These are phyloP conservation scores for Promerops cafer DNA, from an alignment of 2,113 vertebrate species.

Conservation along the genomic window DNA sequence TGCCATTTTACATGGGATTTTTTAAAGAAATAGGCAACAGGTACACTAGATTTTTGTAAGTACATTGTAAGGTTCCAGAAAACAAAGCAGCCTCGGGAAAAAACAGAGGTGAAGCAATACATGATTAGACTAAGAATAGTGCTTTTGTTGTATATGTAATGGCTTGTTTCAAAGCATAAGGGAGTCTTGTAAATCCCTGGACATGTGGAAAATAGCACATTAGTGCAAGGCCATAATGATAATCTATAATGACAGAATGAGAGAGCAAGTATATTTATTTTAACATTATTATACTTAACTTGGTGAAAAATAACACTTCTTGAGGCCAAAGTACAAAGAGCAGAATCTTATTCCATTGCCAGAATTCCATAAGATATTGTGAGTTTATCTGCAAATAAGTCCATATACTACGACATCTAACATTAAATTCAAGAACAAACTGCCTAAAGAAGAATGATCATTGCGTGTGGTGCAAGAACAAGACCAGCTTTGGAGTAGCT, in stretches of 20 bases:
- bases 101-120: neutral
- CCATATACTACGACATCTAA: neutral
- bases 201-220: neutral
- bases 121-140: neutral
- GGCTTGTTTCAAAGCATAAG: neutral
- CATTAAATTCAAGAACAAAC: neutral
- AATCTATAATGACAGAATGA: neutral
- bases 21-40: neutral
- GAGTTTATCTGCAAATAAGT: slow-evolving; percentile 1
- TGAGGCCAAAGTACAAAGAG: neutral
- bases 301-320: neutral
- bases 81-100: neutral
- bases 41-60: neutral
- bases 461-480: neutral
- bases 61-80: neutral
- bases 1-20: neutral
- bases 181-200: neutral
- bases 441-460: neutral
- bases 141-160: neutral
- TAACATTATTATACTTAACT: neutral
- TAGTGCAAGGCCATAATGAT: neutral
- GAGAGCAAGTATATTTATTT: neutral
- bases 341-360: neutral
- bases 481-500: neutral
- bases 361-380: neutral